These are phyloP conservation scores for Xiphydria camelus DNA, from an alignment of 2,888 invertebrate genomes.

Conservation along the genomic window DNA sequence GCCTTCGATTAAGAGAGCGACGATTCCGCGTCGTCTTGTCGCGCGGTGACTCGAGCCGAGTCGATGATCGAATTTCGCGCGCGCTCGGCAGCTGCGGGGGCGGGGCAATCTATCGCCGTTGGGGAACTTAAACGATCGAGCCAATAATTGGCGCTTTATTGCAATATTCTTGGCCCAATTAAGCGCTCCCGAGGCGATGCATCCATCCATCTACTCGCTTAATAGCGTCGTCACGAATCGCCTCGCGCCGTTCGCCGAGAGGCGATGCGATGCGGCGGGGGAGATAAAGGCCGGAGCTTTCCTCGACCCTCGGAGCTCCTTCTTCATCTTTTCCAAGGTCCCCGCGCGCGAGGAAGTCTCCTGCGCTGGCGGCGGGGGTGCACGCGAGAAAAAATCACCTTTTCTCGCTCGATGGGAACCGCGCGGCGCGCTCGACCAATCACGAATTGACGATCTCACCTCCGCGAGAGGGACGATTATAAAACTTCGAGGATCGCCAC, in stretches of 20 bases:
- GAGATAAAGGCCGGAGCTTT: too few species aligned
- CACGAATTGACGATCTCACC: constrained; percentile 41
- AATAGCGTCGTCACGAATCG: constrained; percentile 34
- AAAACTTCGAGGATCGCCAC: constrained; percentile 51
- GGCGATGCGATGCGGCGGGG: constrained; percentile 22
- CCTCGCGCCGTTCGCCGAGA: constrained; percentile 28
- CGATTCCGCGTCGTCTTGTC: too few species aligned
- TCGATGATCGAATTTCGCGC: too few species aligned
- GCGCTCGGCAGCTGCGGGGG: too few species aligned
- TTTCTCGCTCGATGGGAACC: constrained; percentile 28
- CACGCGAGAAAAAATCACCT: too few species aligned
- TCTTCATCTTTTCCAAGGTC: too few species aligned
- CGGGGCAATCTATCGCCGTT: background rate
- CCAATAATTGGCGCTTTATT: constrained; percentile 21
- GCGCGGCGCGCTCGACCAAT: constrained; percentile 39
- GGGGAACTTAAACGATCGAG: constrained; percentile 4
- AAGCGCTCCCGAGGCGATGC: constrained; percentile 28
- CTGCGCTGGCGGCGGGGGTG: too few species aligned
- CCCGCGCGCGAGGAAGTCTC: too few species aligned
- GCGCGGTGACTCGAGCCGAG: too few species aligned
- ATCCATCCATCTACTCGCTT: constrained; percentile 29
- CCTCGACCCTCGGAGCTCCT: too few species aligned
- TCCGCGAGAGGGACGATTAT: constrained; percentile 38
- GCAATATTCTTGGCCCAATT: constrained; percentile 19
- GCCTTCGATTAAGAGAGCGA: too few species aligned